Evolutionary conservation across 2,113 vertebrate genomes (phyloP).

Genomic region (Anseranas semipalmata): DNA sequence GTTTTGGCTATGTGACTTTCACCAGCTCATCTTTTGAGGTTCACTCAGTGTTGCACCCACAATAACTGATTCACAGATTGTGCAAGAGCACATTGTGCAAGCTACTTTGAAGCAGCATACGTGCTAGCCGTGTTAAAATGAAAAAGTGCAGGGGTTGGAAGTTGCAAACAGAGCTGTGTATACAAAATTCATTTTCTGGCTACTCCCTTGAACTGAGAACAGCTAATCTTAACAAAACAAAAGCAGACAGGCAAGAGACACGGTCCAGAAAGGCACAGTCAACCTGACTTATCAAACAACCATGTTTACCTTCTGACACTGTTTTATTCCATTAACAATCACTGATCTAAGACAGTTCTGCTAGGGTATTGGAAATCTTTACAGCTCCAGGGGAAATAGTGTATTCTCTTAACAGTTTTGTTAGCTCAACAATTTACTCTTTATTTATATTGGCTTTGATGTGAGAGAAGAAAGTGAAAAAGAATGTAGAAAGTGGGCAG

Average conservation of each 20-base stretch:
- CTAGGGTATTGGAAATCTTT: conserved; percentile 53
- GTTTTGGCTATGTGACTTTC: neutral
- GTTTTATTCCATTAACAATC: conserved; percentile 60
- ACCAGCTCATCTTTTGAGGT: conserved; percentile 23
- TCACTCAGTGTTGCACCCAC: neutral
- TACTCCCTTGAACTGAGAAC: conserved; percentile 64
- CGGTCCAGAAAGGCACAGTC: conserved; percentile 66
- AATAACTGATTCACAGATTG: neutral
- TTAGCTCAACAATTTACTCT: conserved; percentile 60
- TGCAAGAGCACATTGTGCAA: conserved; percentile 24
- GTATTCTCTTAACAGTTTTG: conserved; percentile 52
- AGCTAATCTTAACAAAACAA: conserved; percentile 76
- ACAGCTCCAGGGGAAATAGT: conserved; percentile 33
- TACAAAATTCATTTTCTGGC: conserved; percentile 68
- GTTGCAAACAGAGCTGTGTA: conserved; percentile 56
- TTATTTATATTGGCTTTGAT: conserved; percentile 68
- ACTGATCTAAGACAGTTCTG: conserved; percentile 52
- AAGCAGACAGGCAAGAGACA: conserved; percentile 70
- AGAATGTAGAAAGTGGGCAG: conserved; percentile 48
- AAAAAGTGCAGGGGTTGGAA: conserved; percentile 44
- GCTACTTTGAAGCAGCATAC: neutral
- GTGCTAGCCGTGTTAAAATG: neutral
- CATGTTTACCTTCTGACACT: conserved; percentile 62
- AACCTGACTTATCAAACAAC: conserved; percentile 71
- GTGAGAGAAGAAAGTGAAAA: conserved; percentile 54